Base-by-base conservation (phyloP, 2,797 vertebrate species). In the Poecile montanus region DNA sequence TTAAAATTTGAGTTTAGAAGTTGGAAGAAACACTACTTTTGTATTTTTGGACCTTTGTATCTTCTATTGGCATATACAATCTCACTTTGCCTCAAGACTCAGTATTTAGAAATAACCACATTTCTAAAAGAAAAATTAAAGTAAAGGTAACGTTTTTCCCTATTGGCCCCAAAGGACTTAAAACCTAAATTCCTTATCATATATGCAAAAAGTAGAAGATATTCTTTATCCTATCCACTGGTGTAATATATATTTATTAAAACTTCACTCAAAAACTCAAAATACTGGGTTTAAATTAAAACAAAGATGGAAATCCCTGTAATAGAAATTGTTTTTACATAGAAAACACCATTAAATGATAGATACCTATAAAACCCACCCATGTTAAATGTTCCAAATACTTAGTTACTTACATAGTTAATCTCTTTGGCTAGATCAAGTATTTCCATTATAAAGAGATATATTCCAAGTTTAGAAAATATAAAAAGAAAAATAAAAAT, bases 81-180 rank as follows among this genome's bases (percentile, higher is more conserved):
- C 26, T 94, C 58, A 96, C 38, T 62, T 88, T 44, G 86, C 58
- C 34, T 83, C 63, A 75, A 88, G 62, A 84, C 87, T 72, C 57
- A 73, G 32, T 93, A 32, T 42, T 40, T 11, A 40, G 65, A 79
- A 34, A 65, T 63, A 83, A 89, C 48, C 19, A 6, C 76, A 76
- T 93, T 97, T 87, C 74, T 94, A 91, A 94, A 94, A 73, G 16
- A 70, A 74, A 68, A 73, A 87, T 72, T 66, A 88, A 96, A 80
- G 29, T 68, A 89, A 40, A 45, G 67, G 67, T 75, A 84, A 14
- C 22, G 91, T 78, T 75, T 83, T 84, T 40, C 45, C 56, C 61
- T 93, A 65, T 68, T 91, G 36, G 60, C 50, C 87, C 91, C 65
- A 95, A 89, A 71, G 18, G n/a, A 54, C 16, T 44, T 58, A 54